phyloP scores from a whole-genome alignment of 2,888 invertebrate genomes.

The Acleris holmiana region DNA sequence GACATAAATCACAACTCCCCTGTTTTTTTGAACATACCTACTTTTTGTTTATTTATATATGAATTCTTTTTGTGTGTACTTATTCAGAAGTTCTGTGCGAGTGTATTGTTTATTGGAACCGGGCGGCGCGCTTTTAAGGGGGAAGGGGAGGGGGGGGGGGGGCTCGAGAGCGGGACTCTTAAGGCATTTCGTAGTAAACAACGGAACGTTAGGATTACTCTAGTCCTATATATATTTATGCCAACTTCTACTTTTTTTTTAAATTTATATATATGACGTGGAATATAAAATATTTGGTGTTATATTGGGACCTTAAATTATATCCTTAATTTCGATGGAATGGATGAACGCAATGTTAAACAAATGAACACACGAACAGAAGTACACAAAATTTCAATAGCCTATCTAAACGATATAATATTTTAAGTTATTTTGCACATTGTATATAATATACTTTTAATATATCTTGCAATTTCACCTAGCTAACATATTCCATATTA shows the following conservation, averaged over 20 bases:
- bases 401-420: slow-evolving; percentile 71
- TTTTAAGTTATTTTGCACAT: slow-evolving; percentile 54
- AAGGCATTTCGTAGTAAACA: slow-evolving; percentile 36
- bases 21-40: no score
- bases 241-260: slow-evolving; percentile 52
- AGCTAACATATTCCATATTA: slow-evolving; percentile 67
- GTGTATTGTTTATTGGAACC: no score
- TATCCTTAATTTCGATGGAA: slow-evolving; percentile 59
- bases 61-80: neutral
- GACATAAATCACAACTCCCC: no score
- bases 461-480: slow-evolving; percentile 73
- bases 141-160: neutral
- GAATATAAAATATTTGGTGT: slow-evolving; percentile 67
- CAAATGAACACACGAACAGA: slow-evolving; percentile 43
- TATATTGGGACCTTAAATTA: slow-evolving; percentile 72
- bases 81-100: no score
- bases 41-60: no score
- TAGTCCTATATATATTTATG: slow-evolving; percentile 47
- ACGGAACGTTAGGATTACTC: slow-evolving; percentile 39
- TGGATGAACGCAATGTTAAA: slow-evolving; percentile 47
- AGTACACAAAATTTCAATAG: slow-evolving; percentile 64
- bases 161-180: slow-evolving; percentile 18
- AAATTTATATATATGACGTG: slow-evolving; percentile 51
- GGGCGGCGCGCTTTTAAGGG: no score
- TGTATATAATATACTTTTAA: slow-evolving; percentile 69